Percentiles rank a stretch among this genome's conserved stretches.
Conservation (phyloP, 2,888 invertebrate species). For the Acleris emargana region DNA sequence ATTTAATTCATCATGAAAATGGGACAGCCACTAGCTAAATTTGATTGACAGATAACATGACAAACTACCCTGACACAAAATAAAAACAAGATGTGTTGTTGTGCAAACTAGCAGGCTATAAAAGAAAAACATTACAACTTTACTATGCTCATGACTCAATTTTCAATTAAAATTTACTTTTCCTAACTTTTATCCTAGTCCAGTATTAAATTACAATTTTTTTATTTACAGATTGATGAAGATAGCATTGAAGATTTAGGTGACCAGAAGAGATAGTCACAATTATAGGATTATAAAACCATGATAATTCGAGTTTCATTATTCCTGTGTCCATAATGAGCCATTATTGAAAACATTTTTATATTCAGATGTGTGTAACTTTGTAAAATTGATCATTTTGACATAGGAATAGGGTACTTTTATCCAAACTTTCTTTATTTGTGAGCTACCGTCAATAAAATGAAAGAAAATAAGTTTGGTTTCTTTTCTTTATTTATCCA, state of each 20-base stretch:
- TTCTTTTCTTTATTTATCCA: background rate
- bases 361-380: constrained; percentile 11
- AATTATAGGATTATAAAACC: constrained; percentile 38
- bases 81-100: too few relatives aligned
- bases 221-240: constrained; percentile 90
- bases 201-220: background rate
- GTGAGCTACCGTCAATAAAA: constrained; percentile 33
- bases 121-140: too few relatives aligned
- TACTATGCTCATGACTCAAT: too few relatives aligned
- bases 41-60: too few relatives aligned
- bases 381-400: constrained; percentile 3
- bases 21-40: too few relatives aligned
- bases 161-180: too few relatives aligned
- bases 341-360: constrained; percentile 15
- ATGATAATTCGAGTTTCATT: constrained; percentile 10
- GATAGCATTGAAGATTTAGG: constrained; percentile 96
- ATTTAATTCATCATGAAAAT: too few relatives aligned
- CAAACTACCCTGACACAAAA: too few relatives aligned
- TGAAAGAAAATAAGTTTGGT: constrained; percentile 6
- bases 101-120: too few relatives aligned
- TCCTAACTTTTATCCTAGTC: too few relatives aligned
- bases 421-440: constrained; percentile 30
- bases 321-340: constrained; percentile 27
- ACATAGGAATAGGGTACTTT: constrained; percentile 24
- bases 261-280: constrained; percentile 93